These are phyloP conservation scores for Caerostris extrusa DNA, from an alignment of 1,140 invertebrate genomes.

Conservation along the genomic window DNA sequence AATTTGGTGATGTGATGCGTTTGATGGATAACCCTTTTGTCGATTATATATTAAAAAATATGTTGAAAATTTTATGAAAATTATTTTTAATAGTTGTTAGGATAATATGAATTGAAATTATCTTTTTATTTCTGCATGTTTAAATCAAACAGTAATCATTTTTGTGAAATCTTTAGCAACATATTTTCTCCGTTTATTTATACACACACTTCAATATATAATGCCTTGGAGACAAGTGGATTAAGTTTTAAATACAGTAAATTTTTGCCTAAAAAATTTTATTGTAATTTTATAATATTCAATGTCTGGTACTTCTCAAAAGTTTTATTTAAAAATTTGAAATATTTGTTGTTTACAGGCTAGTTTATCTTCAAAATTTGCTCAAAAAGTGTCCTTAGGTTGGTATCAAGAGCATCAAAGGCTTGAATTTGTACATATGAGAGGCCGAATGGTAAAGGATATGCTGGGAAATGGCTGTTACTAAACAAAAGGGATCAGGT, in stretches of 20 bases:
- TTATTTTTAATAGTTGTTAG: too few species aligned
- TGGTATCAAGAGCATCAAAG: constrained; percentile 92
- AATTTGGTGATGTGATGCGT: too few species aligned
- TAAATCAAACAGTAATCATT: too few species aligned
- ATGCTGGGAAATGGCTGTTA: constrained; percentile 99
- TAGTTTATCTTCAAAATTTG: constrained; percentile 95
- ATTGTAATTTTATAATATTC: neutral
- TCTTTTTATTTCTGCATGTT: too few species aligned
- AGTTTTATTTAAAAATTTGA: too few species aligned
- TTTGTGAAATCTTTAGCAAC: too few species aligned
- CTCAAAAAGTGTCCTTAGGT: constrained; percentile 97
- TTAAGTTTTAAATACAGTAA: neutral
- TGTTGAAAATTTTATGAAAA: too few species aligned
- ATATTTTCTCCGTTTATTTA: too few species aligned
- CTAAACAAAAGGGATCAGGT: constrained; percentile 93
- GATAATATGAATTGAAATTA: too few species aligned
- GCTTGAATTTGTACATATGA: constrained; percentile 98
- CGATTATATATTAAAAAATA: too few species aligned
- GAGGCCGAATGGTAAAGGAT: constrained; percentile 96
- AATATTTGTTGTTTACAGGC: constrained; percentile 84
- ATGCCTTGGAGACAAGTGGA: neutral
- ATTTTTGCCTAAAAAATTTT: neutral
- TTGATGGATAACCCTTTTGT: too few species aligned
- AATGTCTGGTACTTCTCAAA: too few species aligned
- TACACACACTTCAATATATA: neutral